Evolutionary conservation across 2,113 vertebrate genomes (phyloP).

Genomic region (Hiodon alosoides): DNA sequence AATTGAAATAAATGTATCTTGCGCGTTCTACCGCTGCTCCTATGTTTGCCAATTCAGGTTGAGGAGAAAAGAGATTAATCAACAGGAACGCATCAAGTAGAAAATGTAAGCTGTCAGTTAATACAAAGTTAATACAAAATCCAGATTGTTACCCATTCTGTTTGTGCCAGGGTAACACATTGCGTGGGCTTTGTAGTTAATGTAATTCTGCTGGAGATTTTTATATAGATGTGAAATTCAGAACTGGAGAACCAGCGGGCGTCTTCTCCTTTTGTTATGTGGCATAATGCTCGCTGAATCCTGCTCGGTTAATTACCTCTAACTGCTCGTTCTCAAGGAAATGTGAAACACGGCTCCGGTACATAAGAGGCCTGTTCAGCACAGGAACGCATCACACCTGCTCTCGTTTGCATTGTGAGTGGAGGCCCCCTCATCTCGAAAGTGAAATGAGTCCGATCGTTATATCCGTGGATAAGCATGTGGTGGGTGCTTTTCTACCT

Average conservation of each 20-base stretch:
- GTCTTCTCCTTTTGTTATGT: slow-evolving; percentile 32
- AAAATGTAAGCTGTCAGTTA: background rate
- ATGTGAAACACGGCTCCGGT: background rate
- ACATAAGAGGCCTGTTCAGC: background rate
- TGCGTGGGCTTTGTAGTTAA: background rate
- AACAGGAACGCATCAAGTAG: background rate
- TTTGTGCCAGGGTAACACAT: slow-evolving; percentile 5
- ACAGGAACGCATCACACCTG: background rate
- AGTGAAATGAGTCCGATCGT: background rate
- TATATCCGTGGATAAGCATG: background rate
- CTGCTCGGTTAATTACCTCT: slow-evolving; percentile 24
- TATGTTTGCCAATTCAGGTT: too few species aligned
- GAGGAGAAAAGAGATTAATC: background rate
- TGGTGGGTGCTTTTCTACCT: too few species aligned
- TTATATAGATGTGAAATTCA: slow-evolving; percentile 18
- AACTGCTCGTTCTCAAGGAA: slow-evolving; percentile 1
- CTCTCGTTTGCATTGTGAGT: background rate
- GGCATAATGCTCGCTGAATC: slow-evolving; percentile 4
- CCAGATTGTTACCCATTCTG: background rate
- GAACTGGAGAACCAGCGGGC: slow-evolving; percentile 21
- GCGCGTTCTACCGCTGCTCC: too few species aligned
- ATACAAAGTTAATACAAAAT: background rate
- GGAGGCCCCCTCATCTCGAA: background rate
- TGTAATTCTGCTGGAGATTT: slow-evolving; percentile 22
- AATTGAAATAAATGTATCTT: too few species aligned